Percentiles rank a stretch among this genome's conserved stretches.
These are phyloP conservation scores for Chrysotoxum bicinctum DNA, from an alignment of 2,888 invertebrate genomes.

Conservation along the genomic window DNA sequence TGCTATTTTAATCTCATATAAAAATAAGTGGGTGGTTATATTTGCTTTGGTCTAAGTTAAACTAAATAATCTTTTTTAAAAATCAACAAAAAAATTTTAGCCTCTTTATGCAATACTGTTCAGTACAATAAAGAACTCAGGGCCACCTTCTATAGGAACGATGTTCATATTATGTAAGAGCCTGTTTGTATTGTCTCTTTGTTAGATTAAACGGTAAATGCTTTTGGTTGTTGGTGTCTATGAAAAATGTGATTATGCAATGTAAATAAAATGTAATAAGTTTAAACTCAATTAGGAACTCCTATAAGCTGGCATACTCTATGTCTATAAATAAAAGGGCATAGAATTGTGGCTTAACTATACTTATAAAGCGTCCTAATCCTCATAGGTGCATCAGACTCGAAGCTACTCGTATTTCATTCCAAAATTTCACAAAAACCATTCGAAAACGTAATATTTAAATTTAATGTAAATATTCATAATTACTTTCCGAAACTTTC, in stretches of 20 bases:
- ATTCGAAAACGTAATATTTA: background rate
- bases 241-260: background rate
- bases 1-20: no score
- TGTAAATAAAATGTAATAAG: background rate
- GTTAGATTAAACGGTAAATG: background rate
- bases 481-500: conserved; percentile 19
- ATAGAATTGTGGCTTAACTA: background rate
- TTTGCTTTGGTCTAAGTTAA: no score
- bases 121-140: no score
- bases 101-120: no score
- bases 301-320: background rate
- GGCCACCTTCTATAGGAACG: no score
- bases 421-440: background rate
- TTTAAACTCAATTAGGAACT: background rate
- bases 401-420: background rate
- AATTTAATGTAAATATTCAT: conserved; percentile 17
- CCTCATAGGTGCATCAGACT: background rate
- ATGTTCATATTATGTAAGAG: background rate
- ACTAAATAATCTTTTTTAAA: no score
- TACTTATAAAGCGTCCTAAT: background rate
- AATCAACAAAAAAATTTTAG: no score
- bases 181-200: background rate
- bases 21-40: no score
- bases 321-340: background rate
- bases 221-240: background rate